Percentiles rank a stretch among this genome's conserved stretches.
Conservation (phyloP, 2,797 vertebrate species). For the Hybognathus amarus region DNA sequence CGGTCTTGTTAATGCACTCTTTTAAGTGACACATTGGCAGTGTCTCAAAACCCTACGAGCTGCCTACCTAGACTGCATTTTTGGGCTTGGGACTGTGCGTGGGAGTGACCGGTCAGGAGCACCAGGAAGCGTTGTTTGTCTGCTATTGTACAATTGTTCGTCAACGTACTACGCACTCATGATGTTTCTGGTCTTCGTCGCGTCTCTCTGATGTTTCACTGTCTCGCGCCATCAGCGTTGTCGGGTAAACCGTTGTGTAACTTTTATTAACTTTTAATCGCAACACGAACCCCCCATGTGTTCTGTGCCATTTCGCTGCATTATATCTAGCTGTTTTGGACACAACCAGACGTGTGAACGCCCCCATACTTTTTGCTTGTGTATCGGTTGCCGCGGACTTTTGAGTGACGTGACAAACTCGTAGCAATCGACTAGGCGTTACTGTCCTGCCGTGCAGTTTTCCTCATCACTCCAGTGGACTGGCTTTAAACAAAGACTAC, state of each 20-base stretch:
- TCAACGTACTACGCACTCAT: constrained; percentile 12
- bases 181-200: constrained; percentile 1
- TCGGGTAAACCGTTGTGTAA: not conserved
- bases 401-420: constrained; percentile 93
- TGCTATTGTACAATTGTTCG: not conserved
- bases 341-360: constrained; percentile 2
- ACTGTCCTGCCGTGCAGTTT: constrained; percentile 72
- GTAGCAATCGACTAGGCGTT: constrained; percentile 58
- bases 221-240: not conserved
- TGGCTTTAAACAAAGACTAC: constrained; percentile 52
- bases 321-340: not conserved
- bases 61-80: constrained; percentile 1
- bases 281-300: not conserved
- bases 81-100: constrained; percentile 12
- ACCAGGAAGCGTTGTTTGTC: not conserved
- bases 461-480: constrained; percentile 32
- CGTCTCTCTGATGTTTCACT: not conserved
- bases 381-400: constrained; percentile 63
- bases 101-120: constrained; percentile 42
- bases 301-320: not conserved
- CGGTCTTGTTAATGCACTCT: constrained; percentile 19
- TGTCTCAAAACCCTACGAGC: constrained; percentile 13
- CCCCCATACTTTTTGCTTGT: constrained; percentile 6
- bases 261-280: constrained; percentile 10
- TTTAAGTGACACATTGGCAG: constrained; percentile 20